phyloP scores from a whole-genome alignment of 2,113 vertebrate species.

The Gobius niger region DNA sequence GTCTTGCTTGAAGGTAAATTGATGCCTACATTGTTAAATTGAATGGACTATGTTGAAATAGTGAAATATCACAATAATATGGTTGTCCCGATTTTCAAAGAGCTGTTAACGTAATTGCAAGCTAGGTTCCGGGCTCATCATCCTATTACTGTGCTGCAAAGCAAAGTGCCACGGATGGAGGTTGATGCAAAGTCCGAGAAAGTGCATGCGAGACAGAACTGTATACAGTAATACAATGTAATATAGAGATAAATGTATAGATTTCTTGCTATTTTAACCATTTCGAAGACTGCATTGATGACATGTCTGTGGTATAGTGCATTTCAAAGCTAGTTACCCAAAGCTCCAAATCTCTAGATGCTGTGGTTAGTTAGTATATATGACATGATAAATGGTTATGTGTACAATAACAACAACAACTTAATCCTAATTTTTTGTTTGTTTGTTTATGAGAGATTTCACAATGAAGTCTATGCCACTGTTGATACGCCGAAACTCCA shows the following conservation, averaged over 20 bases:
- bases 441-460: conserved; percentile 52
- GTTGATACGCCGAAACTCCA: conserved; percentile 62
- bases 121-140: too few relatives aligned
- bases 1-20: too few relatives aligned
- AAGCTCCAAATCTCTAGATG: conserved; percentile 49
- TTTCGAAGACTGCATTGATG: conserved; percentile 47
- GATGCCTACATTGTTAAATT: too few relatives aligned
- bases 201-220: conserved; percentile 56
- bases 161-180: not conserved
- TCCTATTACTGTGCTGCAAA: too few relatives aligned
- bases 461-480: conserved; percentile 67
- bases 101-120: too few relatives aligned
- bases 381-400: conserved; percentile 52
- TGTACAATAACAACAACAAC: conserved; percentile 51
- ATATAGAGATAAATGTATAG: conserved; percentile 50
- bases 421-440: conserved; percentile 57
- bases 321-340: conserved; percentile 55
- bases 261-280: conserved; percentile 34
- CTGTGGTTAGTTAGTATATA: conserved; percentile 46
- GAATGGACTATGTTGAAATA: too few relatives aligned
- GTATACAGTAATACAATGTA: conserved; percentile 14
- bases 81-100: too few relatives aligned
- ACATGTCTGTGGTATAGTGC: conserved; percentile 53
- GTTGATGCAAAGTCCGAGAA: conserved; percentile 34
- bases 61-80: too few relatives aligned